Percentiles rank a stretch among this genome's conserved stretches.
Conservation (phyloP, 2,113 vertebrate species). For the Sclerurus mexicanus region DNA sequence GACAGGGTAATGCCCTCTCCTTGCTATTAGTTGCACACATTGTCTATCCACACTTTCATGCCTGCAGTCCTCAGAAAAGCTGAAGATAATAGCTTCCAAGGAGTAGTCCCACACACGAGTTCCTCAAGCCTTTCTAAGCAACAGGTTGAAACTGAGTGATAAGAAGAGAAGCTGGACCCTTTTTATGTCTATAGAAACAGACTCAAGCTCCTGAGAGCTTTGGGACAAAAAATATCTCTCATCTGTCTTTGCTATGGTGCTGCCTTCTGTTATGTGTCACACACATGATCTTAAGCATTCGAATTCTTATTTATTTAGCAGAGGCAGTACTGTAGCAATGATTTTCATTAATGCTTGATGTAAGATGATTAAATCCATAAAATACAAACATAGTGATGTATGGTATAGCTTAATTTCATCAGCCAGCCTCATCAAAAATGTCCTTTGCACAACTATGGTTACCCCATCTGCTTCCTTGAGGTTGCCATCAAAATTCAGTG, state of each 20-base stretch:
- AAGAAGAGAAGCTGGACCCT: background rate
- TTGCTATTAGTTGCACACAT: background rate
- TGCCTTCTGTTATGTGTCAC: background rate
- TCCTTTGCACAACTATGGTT: background rate
- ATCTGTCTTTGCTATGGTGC: background rate
- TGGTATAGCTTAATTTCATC: background rate
- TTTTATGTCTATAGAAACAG: background rate
- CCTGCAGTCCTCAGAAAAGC: background rate
- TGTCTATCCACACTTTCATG: background rate
- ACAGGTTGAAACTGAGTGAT: background rate
- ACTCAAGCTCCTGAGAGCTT: background rate
- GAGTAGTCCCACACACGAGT: background rate
- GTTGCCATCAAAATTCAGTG: slow-evolving; percentile 26
- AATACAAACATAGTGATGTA: slow-evolving; percentile 9
- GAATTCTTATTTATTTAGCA: background rate
- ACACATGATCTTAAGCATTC: background rate
- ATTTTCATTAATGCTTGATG: background rate
- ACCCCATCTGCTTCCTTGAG: background rate
- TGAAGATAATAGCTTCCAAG: background rate
- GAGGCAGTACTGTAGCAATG: background rate
- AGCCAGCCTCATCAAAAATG: background rate
- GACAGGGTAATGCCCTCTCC: background rate
- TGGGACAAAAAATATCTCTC: background rate
- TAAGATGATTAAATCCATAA: slow-evolving; percentile 23
- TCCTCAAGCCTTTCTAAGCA: background rate